These are phyloP conservation scores for Blera fallax DNA, from an alignment of 2,888 invertebrate species.

Conservation along the genomic window DNA sequence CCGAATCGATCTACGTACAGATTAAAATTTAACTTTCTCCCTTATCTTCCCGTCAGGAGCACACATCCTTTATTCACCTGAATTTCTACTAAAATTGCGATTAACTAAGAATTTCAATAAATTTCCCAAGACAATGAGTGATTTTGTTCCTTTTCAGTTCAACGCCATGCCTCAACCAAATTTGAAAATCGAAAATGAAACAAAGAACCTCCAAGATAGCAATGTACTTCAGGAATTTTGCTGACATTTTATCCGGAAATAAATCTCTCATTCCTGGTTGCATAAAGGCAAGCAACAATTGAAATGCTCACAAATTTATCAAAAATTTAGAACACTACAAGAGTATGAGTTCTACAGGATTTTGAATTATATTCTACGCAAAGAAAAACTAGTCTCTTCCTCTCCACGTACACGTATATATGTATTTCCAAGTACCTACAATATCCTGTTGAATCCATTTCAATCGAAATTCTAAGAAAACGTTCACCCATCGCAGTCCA, in stretches of 20 bases:
- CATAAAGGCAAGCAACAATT: not conserved
- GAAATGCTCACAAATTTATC: conserved; percentile 11
- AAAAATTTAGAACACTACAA: not conserved
- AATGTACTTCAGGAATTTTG: not conserved
- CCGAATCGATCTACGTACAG: not conserved
- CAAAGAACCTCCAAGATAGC: not conserved
- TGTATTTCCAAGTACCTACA: not conserved
- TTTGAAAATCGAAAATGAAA: not conserved
- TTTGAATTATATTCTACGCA: not conserved
- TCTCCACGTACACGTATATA: not conserved
- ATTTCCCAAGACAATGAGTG: not conserved
- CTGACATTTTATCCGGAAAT: not conserved
- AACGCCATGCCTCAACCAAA: not conserved
- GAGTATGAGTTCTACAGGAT: not conserved
- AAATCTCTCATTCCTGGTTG: not conserved
- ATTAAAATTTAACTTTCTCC: not conserved
- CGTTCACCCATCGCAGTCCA: not conserved
- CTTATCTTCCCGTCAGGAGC: not conserved
- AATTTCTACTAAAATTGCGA: not conserved
- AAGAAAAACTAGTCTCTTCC: not conserved
- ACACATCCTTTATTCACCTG: not conserved
- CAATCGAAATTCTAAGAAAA: not conserved
- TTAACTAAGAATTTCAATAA: conserved; percentile 14
- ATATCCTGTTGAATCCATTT: conserved; percentile 27
- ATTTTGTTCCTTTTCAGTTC: not conserved